Base-by-base conservation (phyloP, 2,888 invertebrate species). In the Drosophila seclusa region DNA sequence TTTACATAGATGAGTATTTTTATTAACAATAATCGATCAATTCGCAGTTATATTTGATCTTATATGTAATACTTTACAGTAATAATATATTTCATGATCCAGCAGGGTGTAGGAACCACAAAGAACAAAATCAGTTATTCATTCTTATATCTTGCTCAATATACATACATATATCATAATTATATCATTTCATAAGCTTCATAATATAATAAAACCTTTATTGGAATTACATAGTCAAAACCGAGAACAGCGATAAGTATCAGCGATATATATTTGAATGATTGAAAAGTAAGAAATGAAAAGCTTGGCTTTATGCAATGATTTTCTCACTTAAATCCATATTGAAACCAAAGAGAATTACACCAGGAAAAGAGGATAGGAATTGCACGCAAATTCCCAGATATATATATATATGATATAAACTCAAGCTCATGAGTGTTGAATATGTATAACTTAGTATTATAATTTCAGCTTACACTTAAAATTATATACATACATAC, bases 21-120 rank as follows among this genome's bases (percentile, higher is more conserved):
- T 61, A 65, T 65, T 61, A 65, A 65, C 64, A 65, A 50, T 40
- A 50, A 52, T 50, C 36, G 49, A 50, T 61, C 38, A 61, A 38
- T 61, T 34, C 61, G 32, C 32, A 34, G 27, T 24, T 50, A 61
- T 31, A 49, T 40, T 40, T 29, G 40, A 29, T 40, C 57, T 38
- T 29, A 55, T 16, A 18, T 42, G 31, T 31, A 57, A 31, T 57
- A 42, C 57, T 21, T 57, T 42, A 57, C 57, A 57, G n/a, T 50
- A 16, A 29, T 29, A 48, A 13, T 34, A 29, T 60, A 60, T 29
- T 21, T 36, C 29, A 36, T n/a, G 16, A 52, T 60, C 52, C 52
- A 60, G 27, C 52, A 16, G 60, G 36, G 36, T 4, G 29, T 60
- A 50, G 57, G 57, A 57, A 57, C 57, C 42, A 31, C 57, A 42